phyloP scores from a whole-genome alignment of 2,888 invertebrate genomes.

The Creontiades dilutus region DNA sequence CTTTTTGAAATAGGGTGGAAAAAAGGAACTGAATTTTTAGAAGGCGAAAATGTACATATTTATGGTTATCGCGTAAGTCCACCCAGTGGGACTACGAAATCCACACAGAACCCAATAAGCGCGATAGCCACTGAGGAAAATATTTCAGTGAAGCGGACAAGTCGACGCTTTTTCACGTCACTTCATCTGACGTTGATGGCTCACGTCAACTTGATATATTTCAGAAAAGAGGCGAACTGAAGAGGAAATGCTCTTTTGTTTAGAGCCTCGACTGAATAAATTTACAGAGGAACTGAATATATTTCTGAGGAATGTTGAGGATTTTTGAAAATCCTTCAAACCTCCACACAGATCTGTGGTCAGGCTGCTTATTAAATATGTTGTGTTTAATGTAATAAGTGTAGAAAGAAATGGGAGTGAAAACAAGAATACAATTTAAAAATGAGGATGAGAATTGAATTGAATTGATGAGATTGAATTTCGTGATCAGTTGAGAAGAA shows the following conservation, averaged over 20 bases:
- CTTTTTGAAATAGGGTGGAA: not conserved
- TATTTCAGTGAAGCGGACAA: not conserved
- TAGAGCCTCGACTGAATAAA: not conserved
- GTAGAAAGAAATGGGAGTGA: no score
- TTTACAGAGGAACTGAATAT: not conserved
- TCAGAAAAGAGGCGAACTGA: not conserved
- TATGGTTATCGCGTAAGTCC: no score
- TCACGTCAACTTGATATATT: not conserved
- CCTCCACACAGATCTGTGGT: no score
- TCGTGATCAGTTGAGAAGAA: no score
- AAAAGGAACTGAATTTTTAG: not conserved
- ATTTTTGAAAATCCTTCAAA: no score
- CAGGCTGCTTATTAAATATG: no score
- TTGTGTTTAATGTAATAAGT: no score
- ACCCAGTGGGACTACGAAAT: not conserved
- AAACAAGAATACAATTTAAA: no score
- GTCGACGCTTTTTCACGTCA: not conserved
- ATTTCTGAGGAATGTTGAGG: not conserved
- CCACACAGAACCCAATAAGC: not conserved
- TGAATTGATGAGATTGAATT: no score
- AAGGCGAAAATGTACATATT: not conserved
- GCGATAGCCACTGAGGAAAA: not conserved
- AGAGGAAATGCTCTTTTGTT: constrained; percentile 2
- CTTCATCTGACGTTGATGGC: not conserved
- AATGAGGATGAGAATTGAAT: no score